Conservation (phyloP, 1,140 invertebrate genomes). For the Rhopalosiphum padi region DNA sequence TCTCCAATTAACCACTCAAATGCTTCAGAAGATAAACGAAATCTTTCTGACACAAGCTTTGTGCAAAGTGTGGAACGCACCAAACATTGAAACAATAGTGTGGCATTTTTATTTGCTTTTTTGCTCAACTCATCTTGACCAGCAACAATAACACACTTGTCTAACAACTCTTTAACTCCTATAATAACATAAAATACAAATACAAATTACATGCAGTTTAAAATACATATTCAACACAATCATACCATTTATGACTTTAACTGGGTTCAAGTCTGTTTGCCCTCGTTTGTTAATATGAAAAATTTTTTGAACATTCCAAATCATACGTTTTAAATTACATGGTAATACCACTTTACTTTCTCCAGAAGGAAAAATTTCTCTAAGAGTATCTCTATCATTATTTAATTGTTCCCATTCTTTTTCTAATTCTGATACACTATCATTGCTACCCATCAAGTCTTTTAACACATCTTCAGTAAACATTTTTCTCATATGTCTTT, state of each 20-base stretch:
- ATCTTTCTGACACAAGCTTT: slow-evolving; percentile 95
- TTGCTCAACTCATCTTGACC: slow-evolving; percentile 93
- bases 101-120: slow-evolving; percentile 98
- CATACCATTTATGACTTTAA: slow-evolving; percentile 83
- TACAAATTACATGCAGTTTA: background rate
- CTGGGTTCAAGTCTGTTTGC: slow-evolving; percentile 92
- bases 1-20: slow-evolving; percentile 99
- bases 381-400: slow-evolving; percentile 83
- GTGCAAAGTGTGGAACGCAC: slow-evolving; percentile 94
- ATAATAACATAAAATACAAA: slow-evolving; percentile 46
- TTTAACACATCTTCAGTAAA: slow-evolving; percentile 95
- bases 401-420: slow-evolving; percentile 94
- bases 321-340: slow-evolving; percentile 97
- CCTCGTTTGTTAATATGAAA: slow-evolving; percentile 96
- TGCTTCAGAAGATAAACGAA: slow-evolving; percentile 90
- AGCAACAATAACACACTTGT: slow-evolving; percentile 92
- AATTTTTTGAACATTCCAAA: slow-evolving; percentile 99
- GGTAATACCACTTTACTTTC: slow-evolving; percentile 92
- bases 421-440: slow-evolving; percentile 90
- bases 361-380: slow-evolving; percentile 87
- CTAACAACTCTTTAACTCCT: slow-evolving; percentile 83
- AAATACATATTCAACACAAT: background rate
- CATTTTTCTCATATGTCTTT: slow-evolving; percentile 86
- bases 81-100: slow-evolving; percentile 94
- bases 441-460: slow-evolving; percentile 90